A percentile compares a stretch with the other conserved stretches of the same genome.
Conservation (phyloP, 2,888 invertebrate species). For the Tuta absoluta region DNA sequence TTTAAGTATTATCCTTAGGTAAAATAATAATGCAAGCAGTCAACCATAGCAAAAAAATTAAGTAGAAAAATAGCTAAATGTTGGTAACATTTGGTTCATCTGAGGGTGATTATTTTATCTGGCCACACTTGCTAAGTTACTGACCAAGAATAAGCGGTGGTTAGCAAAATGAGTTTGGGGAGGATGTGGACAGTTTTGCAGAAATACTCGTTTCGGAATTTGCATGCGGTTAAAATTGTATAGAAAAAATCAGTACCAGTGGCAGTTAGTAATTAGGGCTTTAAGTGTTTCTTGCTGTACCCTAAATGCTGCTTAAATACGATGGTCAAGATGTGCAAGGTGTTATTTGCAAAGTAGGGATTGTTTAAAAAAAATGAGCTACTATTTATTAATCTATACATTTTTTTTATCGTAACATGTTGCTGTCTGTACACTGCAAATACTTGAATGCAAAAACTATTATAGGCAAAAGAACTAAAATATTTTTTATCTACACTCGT, state of each 20-base stretch:
- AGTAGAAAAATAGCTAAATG: too few species aligned
- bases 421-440: too few species aligned
- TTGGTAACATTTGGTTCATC: too few species aligned
- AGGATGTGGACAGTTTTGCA: constrained; percentile 22
- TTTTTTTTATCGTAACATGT: too few species aligned
- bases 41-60: too few species aligned
- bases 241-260: constrained; percentile 13
- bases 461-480: too few species aligned
- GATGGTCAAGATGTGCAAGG: constrained; percentile 11
- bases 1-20: too few species aligned
- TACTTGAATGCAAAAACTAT: too few species aligned
- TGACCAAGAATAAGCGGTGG: neutral
- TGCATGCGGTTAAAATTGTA: constrained; percentile 13
- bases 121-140: neutral
- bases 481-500: too few species aligned
- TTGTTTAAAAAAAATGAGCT: neutral
- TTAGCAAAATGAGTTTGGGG: constrained; percentile 17
- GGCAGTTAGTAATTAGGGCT: constrained; percentile 1
- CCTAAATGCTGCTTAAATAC: constrained; percentile 1
- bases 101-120: neutral
- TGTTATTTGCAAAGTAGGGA: neutral
- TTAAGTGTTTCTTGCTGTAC: neutral
- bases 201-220: constrained; percentile 17
- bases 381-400: too few species aligned
- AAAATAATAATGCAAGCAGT: too few species aligned